phyloP scores from a whole-genome alignment of 2,888 invertebrate genomes.

The Monochamus alternatus region DNA sequence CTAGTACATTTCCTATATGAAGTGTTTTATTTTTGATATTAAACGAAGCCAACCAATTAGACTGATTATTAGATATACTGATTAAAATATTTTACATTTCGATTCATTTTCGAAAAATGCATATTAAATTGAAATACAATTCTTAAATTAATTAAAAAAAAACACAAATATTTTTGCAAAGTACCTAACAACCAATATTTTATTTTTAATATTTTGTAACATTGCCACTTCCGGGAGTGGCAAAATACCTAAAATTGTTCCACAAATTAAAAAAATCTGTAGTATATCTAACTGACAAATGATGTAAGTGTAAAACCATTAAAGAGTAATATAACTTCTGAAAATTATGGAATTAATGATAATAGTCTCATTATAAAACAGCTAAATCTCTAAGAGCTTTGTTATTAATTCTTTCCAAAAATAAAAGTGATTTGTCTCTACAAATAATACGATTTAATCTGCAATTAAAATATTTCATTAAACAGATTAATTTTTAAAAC shows the following conservation, averaged over 20 bases:
- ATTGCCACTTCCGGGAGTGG: background rate
- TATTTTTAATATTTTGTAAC: background rate
- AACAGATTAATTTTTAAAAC: slow-evolving; percentile 11
- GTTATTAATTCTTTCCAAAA: background rate
- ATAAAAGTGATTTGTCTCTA: background rate
- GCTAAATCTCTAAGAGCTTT: background rate
- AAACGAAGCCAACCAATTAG: background rate
- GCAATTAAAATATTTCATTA: slow-evolving; percentile 10
- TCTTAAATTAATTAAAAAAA: background rate
- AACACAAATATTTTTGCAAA: too few species aligned
- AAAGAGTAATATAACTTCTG: background rate
- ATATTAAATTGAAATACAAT: too few species aligned
- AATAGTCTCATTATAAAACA: too few species aligned
- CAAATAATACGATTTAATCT: slow-evolving; percentile 3
- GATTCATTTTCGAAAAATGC: background rate
- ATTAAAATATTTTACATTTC: background rate
- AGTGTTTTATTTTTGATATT: slow-evolving; percentile 1
- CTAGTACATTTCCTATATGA: slow-evolving; percentile 45
- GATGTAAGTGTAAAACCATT: background rate
- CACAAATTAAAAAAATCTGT: background rate
- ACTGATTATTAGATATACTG: background rate
- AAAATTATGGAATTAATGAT: too few species aligned
- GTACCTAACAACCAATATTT: background rate
- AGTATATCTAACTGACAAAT: background rate
- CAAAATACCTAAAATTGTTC: background rate